Base-by-base conservation (phyloP, 2,797 vertebrate genomes). In the Peromyscus melanophrys region DNA sequence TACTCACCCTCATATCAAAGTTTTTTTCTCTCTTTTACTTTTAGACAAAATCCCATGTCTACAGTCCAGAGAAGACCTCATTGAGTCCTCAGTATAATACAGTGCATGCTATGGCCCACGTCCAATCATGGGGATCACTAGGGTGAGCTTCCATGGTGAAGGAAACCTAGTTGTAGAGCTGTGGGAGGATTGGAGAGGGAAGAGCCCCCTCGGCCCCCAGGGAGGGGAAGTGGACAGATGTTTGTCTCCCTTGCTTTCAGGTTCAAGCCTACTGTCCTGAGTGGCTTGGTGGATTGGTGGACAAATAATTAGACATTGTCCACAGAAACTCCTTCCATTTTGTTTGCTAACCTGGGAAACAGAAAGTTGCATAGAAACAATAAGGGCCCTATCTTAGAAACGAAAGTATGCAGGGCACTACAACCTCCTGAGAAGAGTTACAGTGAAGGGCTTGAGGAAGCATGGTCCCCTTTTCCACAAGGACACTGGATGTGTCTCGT, bases 311-410 rank as follows among this genome's bases (percentile, higher is more conserved):
- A 83, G 9, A 52, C 34, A 43, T 43, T 43, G 29, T 52, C 23
- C 49, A 11, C 11, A 43, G 46, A 86, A 55, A 34, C 11, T 14
- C 43, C 49, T 43, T 71, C 6, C 29, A 31, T 49, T 81, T 71
- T 57, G 43, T 77, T 73, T 85, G 80, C 90, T 91, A 59, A 16
- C 78, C 61, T 3, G 31, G 88, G 59, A 96, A 93, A 89, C 75
- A 65, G 95, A 69, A 13, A 67, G 43, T 10, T n/a, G 75, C n/a
- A 55, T 10, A 67, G 12, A 87, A 90, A 95, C 2, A 61, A 37
- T 40, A 40, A 88, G 40, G 34, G 21, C 31, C 49, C 71, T 49
- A 40, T 63, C 17, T 63, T 34, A 89, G 76, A 73, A 67, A 88
- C 9, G 14, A 82, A 91, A 91, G 76, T 67, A 93, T 81, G 92